Conservation (phyloP, 2,797 vertebrate species). For the Vultur gryphus region DNA sequence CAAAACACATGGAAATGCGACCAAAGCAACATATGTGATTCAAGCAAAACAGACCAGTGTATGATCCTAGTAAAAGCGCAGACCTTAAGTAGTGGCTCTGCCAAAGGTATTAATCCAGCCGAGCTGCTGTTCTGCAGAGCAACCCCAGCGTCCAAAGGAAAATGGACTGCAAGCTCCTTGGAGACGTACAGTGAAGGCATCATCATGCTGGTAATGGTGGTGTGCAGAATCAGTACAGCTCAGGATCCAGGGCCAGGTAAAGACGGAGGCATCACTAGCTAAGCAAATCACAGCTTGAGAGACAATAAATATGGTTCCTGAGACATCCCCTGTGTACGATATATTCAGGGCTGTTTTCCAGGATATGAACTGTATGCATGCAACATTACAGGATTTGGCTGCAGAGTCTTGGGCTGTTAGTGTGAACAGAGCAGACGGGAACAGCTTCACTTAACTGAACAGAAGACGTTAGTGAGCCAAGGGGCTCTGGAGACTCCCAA, state of each 20-base stretch:
- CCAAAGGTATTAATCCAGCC: not conserved
- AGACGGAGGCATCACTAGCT: not conserved
- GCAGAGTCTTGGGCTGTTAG: not conserved
- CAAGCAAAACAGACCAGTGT: not conserved
- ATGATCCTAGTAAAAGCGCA: not conserved
- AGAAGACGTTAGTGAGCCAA: not conserved
- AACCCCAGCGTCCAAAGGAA: not conserved
- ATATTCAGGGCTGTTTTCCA: not conserved
- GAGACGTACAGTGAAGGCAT: not conserved
- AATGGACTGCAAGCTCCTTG: not conserved
- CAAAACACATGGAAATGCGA: not conserved
- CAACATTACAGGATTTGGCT: not conserved
- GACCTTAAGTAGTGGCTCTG: not conserved
- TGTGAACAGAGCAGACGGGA: not conserved
- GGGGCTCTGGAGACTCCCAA: not conserved
- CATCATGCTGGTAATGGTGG: not conserved
- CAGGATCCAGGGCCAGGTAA: not conserved
- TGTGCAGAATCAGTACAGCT: not conserved
- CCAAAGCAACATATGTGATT: not conserved
- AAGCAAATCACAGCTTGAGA: not conserved
- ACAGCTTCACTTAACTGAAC: not conserved
- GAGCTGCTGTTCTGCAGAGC: not conserved
- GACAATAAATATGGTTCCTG: not conserved
- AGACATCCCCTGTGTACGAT: not conserved
- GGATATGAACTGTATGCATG: not conserved